Percentiles rank a stretch among this genome's conserved stretches.
Evolutionary conservation across 2,797 vertebrate genomes (phyloP).

Genomic region (Gephyroberyx darwinii): DNA sequence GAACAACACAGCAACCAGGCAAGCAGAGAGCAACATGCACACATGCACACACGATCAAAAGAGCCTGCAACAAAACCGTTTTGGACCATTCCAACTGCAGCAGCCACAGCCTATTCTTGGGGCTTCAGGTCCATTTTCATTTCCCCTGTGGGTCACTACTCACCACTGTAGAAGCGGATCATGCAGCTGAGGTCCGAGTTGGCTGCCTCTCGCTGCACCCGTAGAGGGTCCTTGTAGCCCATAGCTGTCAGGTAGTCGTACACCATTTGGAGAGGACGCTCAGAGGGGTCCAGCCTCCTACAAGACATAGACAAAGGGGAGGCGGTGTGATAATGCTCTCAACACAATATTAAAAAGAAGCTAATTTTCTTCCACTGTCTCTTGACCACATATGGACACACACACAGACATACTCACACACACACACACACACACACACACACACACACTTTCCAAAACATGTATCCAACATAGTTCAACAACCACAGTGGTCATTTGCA

Average conservation of each 20-base stretch:
- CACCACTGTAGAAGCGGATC: constrained; percentile 96
- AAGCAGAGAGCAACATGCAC: neutral
- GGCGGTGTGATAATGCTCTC: neutral
- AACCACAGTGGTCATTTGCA: neutral
- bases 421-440: neutral
- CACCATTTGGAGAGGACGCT: constrained; percentile 92
- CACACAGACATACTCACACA: neutral
- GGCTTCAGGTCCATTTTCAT: constrained; percentile 9
- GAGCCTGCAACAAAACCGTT: constrained; percentile 11
- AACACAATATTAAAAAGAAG: neutral
- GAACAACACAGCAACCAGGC: no score
- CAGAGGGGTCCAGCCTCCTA: constrained; percentile 90
- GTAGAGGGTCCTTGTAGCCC: constrained; percentile 88
- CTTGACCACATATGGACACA: neutral
- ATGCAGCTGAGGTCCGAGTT: constrained; percentile 96
- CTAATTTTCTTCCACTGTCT: neutral
- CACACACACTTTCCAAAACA: neutral
- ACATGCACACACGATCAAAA: constrained; percentile 11
- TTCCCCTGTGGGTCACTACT: constrained; percentile 66
- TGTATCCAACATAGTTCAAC: neutral
- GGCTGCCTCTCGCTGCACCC: constrained; percentile 92
- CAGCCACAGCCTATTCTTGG: neutral
- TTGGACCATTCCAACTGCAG: constrained; percentile 9
- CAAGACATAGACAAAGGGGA: constrained; percentile 30
- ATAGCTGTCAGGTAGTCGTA: constrained; percentile 90